Conservation (phyloP, 2,797 vertebrate species). For the Etheostoma nigrum region DNA sequence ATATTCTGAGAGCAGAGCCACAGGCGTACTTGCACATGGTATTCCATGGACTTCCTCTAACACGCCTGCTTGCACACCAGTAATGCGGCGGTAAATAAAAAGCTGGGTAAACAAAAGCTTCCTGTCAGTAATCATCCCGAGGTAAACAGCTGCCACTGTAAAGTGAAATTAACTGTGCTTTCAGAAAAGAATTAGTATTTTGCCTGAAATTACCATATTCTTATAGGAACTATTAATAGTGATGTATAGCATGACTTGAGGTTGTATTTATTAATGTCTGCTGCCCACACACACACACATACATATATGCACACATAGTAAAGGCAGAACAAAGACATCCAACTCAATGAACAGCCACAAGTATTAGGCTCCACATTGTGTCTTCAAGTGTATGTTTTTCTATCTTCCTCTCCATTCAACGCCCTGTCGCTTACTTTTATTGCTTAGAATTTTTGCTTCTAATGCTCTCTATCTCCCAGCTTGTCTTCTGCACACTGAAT, state of each 20-base stretch:
- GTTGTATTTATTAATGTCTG: constrained; percentile 9
- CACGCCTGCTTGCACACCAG: constrained; percentile 22
- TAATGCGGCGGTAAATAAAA: constrained; percentile 37
- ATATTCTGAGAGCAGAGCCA: constrained; percentile 38
- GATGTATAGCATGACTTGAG: constrained; percentile 11
- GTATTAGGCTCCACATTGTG: constrained; percentile 20
- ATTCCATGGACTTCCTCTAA: not conserved
- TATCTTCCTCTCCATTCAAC: constrained; percentile 39
- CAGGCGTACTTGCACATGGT: constrained; percentile 4
- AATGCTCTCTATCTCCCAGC: constrained; percentile 14
- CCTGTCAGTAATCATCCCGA: constrained; percentile 35
- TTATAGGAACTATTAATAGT: constrained; percentile 5
- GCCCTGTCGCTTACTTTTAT: constrained; percentile 25
- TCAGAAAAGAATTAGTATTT: constrained; percentile 10
- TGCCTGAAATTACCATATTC: constrained; percentile 17
- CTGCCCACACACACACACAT: constrained; percentile 2
- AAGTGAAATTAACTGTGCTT: constrained; percentile 10
- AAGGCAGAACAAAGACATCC: constrained; percentile 28
- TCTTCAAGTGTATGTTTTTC: constrained; percentile 11
- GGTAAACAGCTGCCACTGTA: constrained; percentile 32
- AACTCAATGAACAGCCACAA: constrained; percentile 15
- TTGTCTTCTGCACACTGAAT: constrained; percentile 16
- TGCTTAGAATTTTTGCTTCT: constrained; percentile 11
- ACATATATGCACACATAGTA: constrained; percentile 10
- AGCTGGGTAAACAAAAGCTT: constrained; percentile 45